phyloP scores from a whole-genome alignment of 2,888 invertebrate genomes.

The Catocala fraxini region DNA sequence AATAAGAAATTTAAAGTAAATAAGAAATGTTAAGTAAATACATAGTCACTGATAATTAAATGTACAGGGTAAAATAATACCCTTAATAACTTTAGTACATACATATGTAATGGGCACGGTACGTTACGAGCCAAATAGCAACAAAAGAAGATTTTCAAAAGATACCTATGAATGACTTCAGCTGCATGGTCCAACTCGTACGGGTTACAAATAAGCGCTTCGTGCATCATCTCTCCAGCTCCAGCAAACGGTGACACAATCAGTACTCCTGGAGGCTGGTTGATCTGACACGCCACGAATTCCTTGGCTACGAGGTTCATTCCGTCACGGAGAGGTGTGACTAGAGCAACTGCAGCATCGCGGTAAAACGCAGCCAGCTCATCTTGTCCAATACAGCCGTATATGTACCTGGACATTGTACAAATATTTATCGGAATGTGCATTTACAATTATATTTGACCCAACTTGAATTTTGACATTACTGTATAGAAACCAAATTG shows the following conservation, averaged over 20 bases:
- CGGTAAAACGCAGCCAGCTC: slow-evolving; percentile 95
- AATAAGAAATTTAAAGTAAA: no score
- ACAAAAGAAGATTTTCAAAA: no score
- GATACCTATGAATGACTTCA: slow-evolving; percentile 93
- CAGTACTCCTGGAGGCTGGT: slow-evolving; percentile 94
- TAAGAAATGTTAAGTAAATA: neutral
- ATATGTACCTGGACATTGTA: slow-evolving; percentile 89
- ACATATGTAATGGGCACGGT: no score
- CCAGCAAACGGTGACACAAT: slow-evolving; percentile 97
- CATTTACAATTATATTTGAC: no score
- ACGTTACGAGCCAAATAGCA: no score
- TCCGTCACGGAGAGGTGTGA: slow-evolving; percentile 95
- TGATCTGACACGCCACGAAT: slow-evolving; percentile 97
- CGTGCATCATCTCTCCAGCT: slow-evolving; percentile 97
- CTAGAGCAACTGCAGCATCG: slow-evolving; percentile 95
- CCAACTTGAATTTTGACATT: no score
- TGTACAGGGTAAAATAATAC: no score
- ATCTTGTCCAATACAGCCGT: slow-evolving; percentile 95
- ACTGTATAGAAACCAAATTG: no score
- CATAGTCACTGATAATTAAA: no score
- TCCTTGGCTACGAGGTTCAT: slow-evolving; percentile 98
- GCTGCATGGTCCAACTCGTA: slow-evolving; percentile 96
- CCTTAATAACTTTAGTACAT: no score
- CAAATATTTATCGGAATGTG: neutral
- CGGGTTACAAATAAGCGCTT: slow-evolving; percentile 95